Conservation (phyloP, 2,888 invertebrate genomes). For the Cordilura impudica region DNA sequence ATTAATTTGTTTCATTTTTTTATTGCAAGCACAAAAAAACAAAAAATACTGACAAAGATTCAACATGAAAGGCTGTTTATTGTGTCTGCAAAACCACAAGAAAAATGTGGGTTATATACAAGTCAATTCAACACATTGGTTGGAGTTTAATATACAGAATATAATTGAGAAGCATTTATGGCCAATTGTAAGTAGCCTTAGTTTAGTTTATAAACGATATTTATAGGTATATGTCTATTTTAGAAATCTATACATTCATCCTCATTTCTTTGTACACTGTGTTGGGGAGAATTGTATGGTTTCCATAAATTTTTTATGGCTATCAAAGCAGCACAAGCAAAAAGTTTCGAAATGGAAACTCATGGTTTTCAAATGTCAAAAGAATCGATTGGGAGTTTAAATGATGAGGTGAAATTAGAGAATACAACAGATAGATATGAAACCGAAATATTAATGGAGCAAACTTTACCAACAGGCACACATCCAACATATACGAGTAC, state of each 20-base stretch:
- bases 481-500: no score
- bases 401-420: no score
- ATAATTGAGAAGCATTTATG: slow-evolving; percentile 45
- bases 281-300: slow-evolving; percentile 28
- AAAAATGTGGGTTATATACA: background rate
- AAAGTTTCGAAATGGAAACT: no score
- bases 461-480: no score
- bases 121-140: slow-evolving; percentile 38
- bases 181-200: slow-evolving; percentile 55
- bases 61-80: slow-evolving; percentile 41
- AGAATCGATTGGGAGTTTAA: no score
- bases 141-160: background rate
- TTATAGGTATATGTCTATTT: background rate
- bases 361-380: no score
- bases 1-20: no score
- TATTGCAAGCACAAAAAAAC: background rate
- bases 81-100: slow-evolving; percentile 24
- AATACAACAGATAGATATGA: no score
- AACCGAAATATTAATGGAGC: no score
- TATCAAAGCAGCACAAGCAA: background rate
- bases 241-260: background rate
- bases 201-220: background rate
- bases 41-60: no score
- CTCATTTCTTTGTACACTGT: background rate
- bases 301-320: slow-evolving; percentile 58